A percentile compares a stretch with the other conserved stretches of the same genome.
These are phyloP conservation scores for Ylistrum balloti DNA, from an alignment of 1,140 invertebrate species.

Conservation along the genomic window DNA sequence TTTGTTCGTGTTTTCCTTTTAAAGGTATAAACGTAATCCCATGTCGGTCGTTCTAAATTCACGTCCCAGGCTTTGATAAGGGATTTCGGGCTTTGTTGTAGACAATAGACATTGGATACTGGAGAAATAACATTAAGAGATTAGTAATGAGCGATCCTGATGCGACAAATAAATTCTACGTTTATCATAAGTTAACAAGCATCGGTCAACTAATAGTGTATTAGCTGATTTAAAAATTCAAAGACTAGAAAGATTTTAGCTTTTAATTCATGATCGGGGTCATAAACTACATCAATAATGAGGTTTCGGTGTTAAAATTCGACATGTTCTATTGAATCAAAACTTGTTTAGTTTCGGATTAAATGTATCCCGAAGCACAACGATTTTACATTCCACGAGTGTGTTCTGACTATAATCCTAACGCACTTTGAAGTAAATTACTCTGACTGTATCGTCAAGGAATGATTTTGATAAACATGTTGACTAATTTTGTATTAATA, in stretches of 20 bases:
- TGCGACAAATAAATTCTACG: not conserved
- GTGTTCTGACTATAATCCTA: not conserved
- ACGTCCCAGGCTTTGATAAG: not conserved
- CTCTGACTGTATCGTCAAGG: not conserved
- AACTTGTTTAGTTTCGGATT: not conserved
- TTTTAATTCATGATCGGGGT: not conserved
- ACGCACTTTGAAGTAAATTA: not conserved
- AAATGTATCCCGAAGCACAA: not conserved
- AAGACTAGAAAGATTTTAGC: conserved; percentile 1
- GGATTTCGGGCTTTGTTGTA: not conserved
- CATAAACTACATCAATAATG: conserved; percentile 2
- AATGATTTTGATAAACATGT: not conserved
- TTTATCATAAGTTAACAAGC: not conserved
- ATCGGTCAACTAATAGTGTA: conserved; percentile 1
- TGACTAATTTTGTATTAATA: not conserved
- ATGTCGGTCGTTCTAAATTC: not conserved
- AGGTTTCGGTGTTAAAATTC: not conserved
- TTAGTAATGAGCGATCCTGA: not conserved
- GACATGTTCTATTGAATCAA: not conserved
- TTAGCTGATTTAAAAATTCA: conserved; percentile 36
- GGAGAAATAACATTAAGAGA: conserved; percentile 16
- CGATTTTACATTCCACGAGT: not conserved
- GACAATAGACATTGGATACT: not conserved
- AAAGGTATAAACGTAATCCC: not conserved
- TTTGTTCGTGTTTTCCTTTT: not conserved